phyloP scores from a whole-genome alignment of 2,797 vertebrate genomes.

The Fistularia commersonii region DNA sequence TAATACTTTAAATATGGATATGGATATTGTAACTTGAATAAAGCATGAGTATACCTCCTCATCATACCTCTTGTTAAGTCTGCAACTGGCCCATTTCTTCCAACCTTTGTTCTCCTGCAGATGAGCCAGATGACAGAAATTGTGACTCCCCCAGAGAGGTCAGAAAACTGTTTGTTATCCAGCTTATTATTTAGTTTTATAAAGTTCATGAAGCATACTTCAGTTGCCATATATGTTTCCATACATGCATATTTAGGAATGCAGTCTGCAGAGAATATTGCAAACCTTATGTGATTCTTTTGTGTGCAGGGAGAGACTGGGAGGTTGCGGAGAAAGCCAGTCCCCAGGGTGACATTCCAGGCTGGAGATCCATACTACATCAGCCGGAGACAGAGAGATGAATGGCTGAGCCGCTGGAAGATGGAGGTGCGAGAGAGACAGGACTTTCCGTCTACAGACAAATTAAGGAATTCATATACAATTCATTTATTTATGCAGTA shows the following conservation, averaged over 20 bases:
- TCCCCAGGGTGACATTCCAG: slow-evolving; percentile 92
- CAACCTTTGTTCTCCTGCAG: slow-evolving; percentile 53
- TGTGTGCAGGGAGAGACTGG: slow-evolving; percentile 75
- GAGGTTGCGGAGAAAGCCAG: slow-evolving; percentile 87
- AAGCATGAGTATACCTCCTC: slow-evolving; percentile 47
- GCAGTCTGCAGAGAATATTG: slow-evolving; percentile 3
- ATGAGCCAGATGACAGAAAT: slow-evolving; percentile 73
- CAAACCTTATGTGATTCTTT: slow-evolving; percentile 1
- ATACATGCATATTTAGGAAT: slow-evolving; percentile 4
- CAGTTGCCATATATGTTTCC: slow-evolving; percentile 9
- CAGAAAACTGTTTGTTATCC: slow-evolving; percentile 25
- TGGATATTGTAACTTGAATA: slow-evolving; percentile 30
- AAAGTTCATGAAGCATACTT: neutral
- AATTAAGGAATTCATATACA: neutral
- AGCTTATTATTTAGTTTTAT: neutral
- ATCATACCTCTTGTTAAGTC: slow-evolving; percentile 49
- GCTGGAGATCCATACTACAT: slow-evolving; percentile 94
- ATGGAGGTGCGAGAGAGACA: slow-evolving; percentile 82
- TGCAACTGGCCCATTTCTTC: slow-evolving; percentile 58
- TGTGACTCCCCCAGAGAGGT: slow-evolving; percentile 75
- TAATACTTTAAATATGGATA: slow-evolving; percentile 15
- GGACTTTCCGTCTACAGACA: slow-evolving; percentile 43
- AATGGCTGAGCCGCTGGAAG: slow-evolving; percentile 92
- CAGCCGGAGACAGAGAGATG: slow-evolving; percentile 91
- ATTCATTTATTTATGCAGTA: neutral